Conservation (phyloP, 2,888 invertebrate genomes). For the Norana najaformis region DNA sequence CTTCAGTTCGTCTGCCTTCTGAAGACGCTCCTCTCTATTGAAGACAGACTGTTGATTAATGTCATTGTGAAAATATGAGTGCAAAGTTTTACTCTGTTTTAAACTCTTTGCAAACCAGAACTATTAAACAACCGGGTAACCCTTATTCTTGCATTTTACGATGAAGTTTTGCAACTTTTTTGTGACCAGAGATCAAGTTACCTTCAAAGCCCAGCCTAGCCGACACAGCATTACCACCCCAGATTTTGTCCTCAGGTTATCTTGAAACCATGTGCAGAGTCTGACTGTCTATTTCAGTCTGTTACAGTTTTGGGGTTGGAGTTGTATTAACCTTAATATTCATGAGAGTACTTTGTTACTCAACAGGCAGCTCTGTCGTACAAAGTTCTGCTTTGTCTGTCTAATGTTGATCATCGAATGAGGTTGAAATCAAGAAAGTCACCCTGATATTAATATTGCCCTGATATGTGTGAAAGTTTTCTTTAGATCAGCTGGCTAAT, state of each 20-base stretch:
- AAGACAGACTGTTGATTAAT: neutral
- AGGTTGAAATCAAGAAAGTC: neutral
- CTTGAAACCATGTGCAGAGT: neutral
- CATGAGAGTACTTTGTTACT: no score
- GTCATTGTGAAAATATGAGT: neutral
- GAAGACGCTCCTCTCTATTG: neutral
- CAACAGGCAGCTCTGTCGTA: no score
- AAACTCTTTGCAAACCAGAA: neutral
- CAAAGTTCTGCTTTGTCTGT: neutral
- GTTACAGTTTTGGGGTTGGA: neutral
- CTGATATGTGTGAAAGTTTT: neutral
- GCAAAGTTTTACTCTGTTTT: neutral
- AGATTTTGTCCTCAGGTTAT: no score
- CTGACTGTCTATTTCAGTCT: neutral
- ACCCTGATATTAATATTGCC: neutral
- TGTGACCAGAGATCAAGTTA: no score
- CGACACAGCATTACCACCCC: no score
- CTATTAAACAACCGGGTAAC: neutral
- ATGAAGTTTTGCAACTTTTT: neutral
- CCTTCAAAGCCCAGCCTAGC: no score
- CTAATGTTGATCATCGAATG: neutral
- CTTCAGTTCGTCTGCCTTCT: constrained; percentile 16
- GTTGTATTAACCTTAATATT: neutral
- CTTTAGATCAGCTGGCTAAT: neutral
- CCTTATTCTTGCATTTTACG: neutral